These are phyloP conservation scores for Tetranychus piercei DNA, from an alignment of 2,888 invertebrate genomes.

Conservation along the genomic window DNA sequence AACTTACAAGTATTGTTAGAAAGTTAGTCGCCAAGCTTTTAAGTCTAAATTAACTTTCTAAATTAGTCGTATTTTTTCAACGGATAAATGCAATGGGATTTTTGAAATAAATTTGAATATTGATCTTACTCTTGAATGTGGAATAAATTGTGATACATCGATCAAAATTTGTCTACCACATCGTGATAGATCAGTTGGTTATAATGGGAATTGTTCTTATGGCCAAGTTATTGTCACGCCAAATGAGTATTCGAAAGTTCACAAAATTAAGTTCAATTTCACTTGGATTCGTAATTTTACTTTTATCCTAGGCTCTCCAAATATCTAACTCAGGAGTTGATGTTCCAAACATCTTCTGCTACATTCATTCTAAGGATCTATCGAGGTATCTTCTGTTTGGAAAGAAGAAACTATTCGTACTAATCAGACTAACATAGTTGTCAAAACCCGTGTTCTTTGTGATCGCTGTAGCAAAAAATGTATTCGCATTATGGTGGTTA, in stretches of 20 bases:
- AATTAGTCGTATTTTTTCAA: too few species aligned
- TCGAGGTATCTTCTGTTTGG: constrained; percentile 70
- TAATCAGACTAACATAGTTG: constrained; percentile 40
- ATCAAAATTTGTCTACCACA: constrained; percentile 90
- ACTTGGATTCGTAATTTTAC: constrained; percentile 51
- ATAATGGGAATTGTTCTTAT: constrained; percentile 74
- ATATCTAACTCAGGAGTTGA: constrained; percentile 18
- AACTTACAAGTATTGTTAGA: too few species aligned
- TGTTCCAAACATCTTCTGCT: constrained; percentile 49
- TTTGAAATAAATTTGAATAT: neutral
- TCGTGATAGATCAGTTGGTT: constrained; percentile 82
- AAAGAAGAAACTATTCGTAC: constrained; percentile 56
- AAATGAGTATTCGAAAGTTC: constrained; percentile 38
- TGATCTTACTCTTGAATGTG: constrained; percentile 33
- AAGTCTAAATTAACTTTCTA: too few species aligned
- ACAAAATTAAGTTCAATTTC: constrained; percentile 76
- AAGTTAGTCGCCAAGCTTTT: too few species aligned
- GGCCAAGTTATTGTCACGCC: constrained; percentile 76
- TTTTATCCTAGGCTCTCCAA: neutral
- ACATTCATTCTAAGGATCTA: constrained; percentile 63
- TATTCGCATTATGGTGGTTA: too few species aligned
- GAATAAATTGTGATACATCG: constrained; percentile 68
- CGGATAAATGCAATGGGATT: neutral
- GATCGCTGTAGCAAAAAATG: too few species aligned
- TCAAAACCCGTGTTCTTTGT: constrained; percentile 32